Percentiles rank a stretch among this genome's conserved stretches.
Evolutionary conservation across 2,888 invertebrate genomes (phyloP).

Genomic region (Tridacna gigas): DNA sequence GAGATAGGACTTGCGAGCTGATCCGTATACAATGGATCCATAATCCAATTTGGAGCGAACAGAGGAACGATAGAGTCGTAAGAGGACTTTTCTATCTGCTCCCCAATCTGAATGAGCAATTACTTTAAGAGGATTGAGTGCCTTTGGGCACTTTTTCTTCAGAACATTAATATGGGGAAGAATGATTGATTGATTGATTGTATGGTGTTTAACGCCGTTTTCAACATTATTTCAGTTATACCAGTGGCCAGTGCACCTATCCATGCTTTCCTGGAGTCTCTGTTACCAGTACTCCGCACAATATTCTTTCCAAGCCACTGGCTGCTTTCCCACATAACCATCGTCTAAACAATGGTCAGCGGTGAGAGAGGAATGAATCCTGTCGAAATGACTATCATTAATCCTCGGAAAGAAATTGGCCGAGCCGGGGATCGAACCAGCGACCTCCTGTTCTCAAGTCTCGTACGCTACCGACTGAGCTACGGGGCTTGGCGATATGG

Average conservation of each 20-base stretch:
- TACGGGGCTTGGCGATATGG: not conserved
- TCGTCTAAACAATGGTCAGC: not conserved
- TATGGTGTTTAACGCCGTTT: not conserved
- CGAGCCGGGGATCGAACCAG: not conserved
- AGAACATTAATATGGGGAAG: too few relatives aligned
- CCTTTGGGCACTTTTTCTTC: too few relatives aligned
- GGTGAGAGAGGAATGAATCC: not conserved
- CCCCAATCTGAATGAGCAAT: too few relatives aligned
- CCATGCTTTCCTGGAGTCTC: not conserved
- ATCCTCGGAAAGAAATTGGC: not conserved
- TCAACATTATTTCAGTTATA: not conserved
- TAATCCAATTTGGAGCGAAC: too few relatives aligned
- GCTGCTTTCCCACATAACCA: not conserved
- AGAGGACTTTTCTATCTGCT: too few relatives aligned
- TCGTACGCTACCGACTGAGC: not conserved
- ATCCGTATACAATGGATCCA: too few relatives aligned
- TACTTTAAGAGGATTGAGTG: too few relatives aligned
- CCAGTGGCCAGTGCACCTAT: not conserved
- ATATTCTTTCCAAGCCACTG: not conserved
- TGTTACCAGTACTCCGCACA: not conserved
- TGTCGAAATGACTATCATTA: not conserved
- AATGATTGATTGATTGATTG: not conserved
- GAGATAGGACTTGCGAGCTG: too few relatives aligned
- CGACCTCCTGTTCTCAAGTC: not conserved
- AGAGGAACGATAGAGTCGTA: too few relatives aligned